Evolutionary conservation across 2,113 vertebrate species (phyloP).

Genomic region (Pyrgilauda ruficollis): DNA sequence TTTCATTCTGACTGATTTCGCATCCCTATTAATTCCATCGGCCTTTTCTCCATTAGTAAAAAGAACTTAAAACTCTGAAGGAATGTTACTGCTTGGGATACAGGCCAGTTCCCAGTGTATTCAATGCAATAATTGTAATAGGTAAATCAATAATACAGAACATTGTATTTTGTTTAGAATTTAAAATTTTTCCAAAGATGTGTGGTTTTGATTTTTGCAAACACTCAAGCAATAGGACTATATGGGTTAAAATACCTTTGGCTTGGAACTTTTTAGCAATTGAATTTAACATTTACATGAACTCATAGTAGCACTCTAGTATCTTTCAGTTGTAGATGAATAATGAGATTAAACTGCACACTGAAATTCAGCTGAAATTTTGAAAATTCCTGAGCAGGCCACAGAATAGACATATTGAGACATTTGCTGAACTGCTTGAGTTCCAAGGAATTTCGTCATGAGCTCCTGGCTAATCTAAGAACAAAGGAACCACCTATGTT

Average conservation of each 20-base stretch:
- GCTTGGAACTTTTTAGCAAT: background rate
- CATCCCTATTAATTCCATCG: background rate
- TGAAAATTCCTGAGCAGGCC: background rate
- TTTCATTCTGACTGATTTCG: background rate
- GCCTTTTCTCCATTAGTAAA: background rate
- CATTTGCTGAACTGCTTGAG: background rate
- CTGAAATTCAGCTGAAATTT: background rate
- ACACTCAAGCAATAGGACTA: background rate
- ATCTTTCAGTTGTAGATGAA: background rate
- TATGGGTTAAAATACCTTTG: background rate
- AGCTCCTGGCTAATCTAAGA: background rate
- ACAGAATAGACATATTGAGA: background rate
- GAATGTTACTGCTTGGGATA: background rate
- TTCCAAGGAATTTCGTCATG: background rate
- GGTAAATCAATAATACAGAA: background rate
- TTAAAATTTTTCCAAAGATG: background rate
- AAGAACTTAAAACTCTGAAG: background rate
- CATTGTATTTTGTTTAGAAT: background rate
- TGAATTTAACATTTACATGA: background rate
- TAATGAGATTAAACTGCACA: background rate
- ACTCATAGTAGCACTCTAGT: background rate
- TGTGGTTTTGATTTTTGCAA: background rate
- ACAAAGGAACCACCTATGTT: background rate
- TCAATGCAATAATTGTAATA: background rate
- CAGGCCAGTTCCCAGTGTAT: background rate